Conservation (phyloP, 2,888 invertebrate genomes). For the Agrotis ipsilon region DNA sequence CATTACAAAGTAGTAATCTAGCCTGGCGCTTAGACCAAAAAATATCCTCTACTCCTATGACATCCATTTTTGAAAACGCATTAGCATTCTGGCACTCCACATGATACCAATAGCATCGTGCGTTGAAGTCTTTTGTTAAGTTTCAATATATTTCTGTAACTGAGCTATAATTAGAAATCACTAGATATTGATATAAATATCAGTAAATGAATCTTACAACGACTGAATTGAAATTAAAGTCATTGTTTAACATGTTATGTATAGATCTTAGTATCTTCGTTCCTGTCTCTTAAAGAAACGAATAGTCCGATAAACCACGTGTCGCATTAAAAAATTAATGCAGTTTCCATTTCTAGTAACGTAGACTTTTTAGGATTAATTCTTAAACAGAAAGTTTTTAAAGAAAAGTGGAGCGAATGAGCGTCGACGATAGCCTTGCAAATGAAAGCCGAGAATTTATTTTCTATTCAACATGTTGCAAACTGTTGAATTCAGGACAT, state of each 20-base stretch:
- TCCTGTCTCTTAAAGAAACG: slow-evolving; percentile 37
- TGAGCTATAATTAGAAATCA: slow-evolving; percentile 30
- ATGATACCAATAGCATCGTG: slow-evolving; percentile 64
- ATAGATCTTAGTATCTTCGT: slow-evolving; percentile 55
- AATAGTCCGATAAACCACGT: slow-evolving; percentile 26
- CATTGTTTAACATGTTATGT: slow-evolving; percentile 60
- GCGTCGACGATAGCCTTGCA: slow-evolving; percentile 70
- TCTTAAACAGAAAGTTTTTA: slow-evolving; percentile 75
- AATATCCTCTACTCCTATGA: too few relatives aligned
- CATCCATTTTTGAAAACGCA: slow-evolving; percentile 18
- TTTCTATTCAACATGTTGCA: slow-evolving; percentile 67
- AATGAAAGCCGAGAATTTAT: slow-evolving; percentile 77
- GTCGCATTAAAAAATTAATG: slow-evolving; percentile 31
- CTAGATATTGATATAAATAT: too few relatives aligned
- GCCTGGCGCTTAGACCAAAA: not conserved
- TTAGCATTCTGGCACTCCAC: slow-evolving; percentile 39
- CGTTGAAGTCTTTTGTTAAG: slow-evolving; percentile 84
- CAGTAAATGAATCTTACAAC: slow-evolving; percentile 44
- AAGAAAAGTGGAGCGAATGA: slow-evolving; percentile 78
- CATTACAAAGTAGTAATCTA: not conserved
- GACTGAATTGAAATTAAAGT: slow-evolving; percentile 51
- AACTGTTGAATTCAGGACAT: slow-evolving; percentile 43
- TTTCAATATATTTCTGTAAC: slow-evolving; percentile 46
- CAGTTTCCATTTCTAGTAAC: slow-evolving; percentile 47
- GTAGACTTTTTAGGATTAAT: slow-evolving; percentile 55